A percentile compares a stretch with the other conserved stretches of the same genome.
Conservation (phyloP, 2,113 vertebrate species). For the Hymenochirus boettgeri region DNA sequence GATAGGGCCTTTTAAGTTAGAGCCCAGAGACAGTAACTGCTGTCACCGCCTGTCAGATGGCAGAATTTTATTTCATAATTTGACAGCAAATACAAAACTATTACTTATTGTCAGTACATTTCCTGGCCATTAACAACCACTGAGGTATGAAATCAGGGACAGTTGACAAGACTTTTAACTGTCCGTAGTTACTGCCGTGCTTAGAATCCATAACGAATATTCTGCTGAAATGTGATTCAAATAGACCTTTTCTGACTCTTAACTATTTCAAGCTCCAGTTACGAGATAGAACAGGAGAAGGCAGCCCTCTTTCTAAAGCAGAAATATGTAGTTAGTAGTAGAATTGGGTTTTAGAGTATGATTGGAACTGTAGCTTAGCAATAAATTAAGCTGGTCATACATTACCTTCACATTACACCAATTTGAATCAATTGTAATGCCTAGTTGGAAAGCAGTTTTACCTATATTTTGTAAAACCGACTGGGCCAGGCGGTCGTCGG, state of each 20-base stretch:
- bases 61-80: slow-evolving; percentile 41
- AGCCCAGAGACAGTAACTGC: slow-evolving; percentile 31
- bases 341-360: too few species aligned
- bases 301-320: too few species aligned
- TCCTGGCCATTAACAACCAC: slow-evolving; percentile 41
- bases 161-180: slow-evolving; percentile 41
- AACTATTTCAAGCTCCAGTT: slow-evolving; percentile 19
- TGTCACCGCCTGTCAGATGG: slow-evolving; percentile 34
- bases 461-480: too few species aligned
- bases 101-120: slow-evolving; percentile 41
- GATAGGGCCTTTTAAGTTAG: slow-evolving; percentile 29
- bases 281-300: too few species aligned
- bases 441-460: too few species aligned
- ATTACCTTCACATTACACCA: too few species aligned
- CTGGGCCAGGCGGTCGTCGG: too few species aligned
- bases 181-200: slow-evolving; percentile 35
- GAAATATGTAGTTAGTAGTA: too few species aligned
- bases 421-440: too few species aligned
- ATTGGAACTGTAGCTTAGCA: too few species aligned
- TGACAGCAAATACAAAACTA: slow-evolving; percentile 43
- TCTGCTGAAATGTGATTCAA: slow-evolving; percentile 14
- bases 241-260: slow-evolving; percentile 13
- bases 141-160: slow-evolving; percentile 39
- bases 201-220: slow-evolving; percentile 34
- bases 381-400: too few species aligned